Conservation (phyloP, 2,888 invertebrate species). For the Cabera pusaria region DNA sequence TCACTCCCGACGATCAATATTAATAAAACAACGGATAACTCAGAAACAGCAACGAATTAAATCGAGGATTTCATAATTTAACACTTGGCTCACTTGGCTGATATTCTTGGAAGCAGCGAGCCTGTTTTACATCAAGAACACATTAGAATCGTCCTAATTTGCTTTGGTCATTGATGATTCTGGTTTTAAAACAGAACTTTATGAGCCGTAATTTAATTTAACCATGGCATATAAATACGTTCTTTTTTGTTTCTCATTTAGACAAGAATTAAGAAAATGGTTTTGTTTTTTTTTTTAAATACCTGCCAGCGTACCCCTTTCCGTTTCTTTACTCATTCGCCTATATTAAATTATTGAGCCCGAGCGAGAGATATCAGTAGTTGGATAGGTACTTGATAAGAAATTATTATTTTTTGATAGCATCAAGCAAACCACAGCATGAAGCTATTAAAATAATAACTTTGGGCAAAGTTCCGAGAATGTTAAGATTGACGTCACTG, state of each 20-base stretch:
- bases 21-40: constrained; percentile 12
- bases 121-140: constrained; percentile 23
- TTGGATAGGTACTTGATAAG: no score
- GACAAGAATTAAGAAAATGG: no score
- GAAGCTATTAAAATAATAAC: constrained; percentile 36
- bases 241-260: no score
- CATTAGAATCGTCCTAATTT: constrained; percentile 13
- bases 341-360: no score
- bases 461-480: constrained; percentile 48
- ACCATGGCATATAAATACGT: not conserved
- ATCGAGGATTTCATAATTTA: constrained; percentile 18
- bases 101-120: constrained; percentile 21
- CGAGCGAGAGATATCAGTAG: no score
- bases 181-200: constrained; percentile 12
- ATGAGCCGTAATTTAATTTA: constrained; percentile 6
- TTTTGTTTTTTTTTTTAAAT: no score
- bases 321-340: no score
- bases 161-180: constrained; percentile 20
- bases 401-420: no score
- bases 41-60: constrained; percentile 9
- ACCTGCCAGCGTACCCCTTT: no score
- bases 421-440: no score
- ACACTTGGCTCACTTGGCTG: not conserved
- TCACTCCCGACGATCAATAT: constrained; percentile 8
- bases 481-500: constrained; percentile 64